Evolutionary conservation across 2,888 invertebrate genomes (phyloP), one percentile per base, ranked within the genome.

Genomic region (Clostera curtula): DNA sequence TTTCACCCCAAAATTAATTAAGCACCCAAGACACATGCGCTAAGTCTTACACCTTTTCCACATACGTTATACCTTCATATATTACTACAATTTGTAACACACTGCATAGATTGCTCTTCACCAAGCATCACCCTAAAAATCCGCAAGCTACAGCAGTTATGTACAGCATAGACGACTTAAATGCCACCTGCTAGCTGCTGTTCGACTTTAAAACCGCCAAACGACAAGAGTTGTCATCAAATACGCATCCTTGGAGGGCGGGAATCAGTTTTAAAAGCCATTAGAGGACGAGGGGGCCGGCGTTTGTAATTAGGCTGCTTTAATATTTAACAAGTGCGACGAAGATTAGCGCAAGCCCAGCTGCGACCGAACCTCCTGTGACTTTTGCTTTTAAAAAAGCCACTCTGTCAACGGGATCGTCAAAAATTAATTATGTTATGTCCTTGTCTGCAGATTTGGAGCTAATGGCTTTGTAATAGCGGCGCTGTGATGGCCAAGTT

Each of bases 211-310:
- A 49, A 57, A 57, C 52, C 49, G 44, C 43, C 56, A 57, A 71
- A 65, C 64, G 66, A 50, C 60, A 57, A 61, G 68, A 79, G 69
- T 77, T 79, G 83, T 82, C 83, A 83, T 83, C 83, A 82, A 83
- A 83, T 79, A 76, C 82, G 70, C 80, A 82, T 83, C 79, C 71
- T 72, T 56, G 43, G 54, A 57, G 75, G 80, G 75, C 69, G 68
- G 72, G 79, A 80, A 80, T 83, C 83, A 82, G 82, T 83, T 83
- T 82, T 83, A 80, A 83, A 83, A 82, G 73, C 83, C 82, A 83
- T 83, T 83, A 83, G 79, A 73, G 70, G 66, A 53, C 44, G 53
- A 38, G 44, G 62, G 56, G 51, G 49, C 50, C 47, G 57, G 68
- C 58, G 62, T 61, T 58, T 63, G 77, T 82, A 83, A 83, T 82